Conservation (phyloP, 2,888 invertebrate species). For the Acrobasis consociella region DNA sequence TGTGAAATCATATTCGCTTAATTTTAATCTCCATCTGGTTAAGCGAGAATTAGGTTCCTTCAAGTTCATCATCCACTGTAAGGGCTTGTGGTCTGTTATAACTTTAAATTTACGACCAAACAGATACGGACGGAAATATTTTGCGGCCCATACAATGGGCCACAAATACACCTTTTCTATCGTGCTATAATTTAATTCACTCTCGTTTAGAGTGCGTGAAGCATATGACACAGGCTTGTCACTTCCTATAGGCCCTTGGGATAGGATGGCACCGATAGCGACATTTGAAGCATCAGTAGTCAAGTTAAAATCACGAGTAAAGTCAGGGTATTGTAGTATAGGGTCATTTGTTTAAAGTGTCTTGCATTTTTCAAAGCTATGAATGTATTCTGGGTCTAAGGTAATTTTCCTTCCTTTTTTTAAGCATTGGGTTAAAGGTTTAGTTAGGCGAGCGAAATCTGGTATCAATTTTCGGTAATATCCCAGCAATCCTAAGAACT, state of each 20-base stretch:
- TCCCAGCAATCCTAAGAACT: constrained; percentile 17
- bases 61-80: constrained; percentile 49
- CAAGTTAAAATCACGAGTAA: constrained; percentile 3
- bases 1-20: constrained; percentile 39
- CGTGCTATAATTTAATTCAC: constrained; percentile 15
- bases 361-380: constrained; percentile 27
- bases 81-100: constrained; percentile 54
- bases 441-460: constrained; percentile 28
- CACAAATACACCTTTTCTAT: constrained; percentile 13
- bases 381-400: not conserved
- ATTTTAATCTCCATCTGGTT: constrained; percentile 47
- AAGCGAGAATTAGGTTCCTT: constrained; percentile 55
- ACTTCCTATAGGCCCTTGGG: constrained; percentile 31
- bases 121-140: constrained; percentile 10
- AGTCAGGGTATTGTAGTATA: constrained; percentile 31
- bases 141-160: constrained; percentile 35
- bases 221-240: constrained; percentile 31
- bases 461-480: constrained; percentile 30
- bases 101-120: constrained; percentile 44
- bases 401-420: constrained; percentile 9
- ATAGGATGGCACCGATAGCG: constrained; percentile 24
- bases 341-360: constrained; percentile 42
- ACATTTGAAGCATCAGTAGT: constrained; percentile 3
- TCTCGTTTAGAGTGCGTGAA: constrained; percentile 19
- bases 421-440: constrained; percentile 26